Conservation (phyloP, 2,113 vertebrate genomes). For the Probosciger aterrimus region DNA sequence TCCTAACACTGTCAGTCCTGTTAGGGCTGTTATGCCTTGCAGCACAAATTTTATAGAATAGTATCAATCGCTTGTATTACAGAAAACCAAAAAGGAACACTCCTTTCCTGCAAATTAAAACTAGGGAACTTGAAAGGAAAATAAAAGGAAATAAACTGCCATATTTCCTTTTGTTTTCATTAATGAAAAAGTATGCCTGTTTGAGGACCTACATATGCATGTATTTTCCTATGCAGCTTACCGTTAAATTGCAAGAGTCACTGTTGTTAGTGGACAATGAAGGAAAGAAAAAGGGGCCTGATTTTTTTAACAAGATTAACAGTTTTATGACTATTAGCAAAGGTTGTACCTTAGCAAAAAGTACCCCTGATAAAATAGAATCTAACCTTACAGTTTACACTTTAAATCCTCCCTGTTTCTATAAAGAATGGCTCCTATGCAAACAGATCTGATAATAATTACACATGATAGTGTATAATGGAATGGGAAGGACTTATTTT, state of each 20-base stretch:
- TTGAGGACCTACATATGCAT: neutral
- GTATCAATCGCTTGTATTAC: neutral
- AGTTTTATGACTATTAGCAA: neutral
- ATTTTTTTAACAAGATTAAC: neutral
- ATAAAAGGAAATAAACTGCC: neutral
- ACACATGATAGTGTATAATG: neutral
- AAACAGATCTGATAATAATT: neutral
- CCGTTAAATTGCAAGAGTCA: neutral
- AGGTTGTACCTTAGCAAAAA: neutral
- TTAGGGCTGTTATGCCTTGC: neutral
- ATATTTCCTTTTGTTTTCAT: neutral
- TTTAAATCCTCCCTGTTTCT: neutral
- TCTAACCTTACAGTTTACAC: neutral
- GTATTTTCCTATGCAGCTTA: neutral
- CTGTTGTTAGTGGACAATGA: neutral
- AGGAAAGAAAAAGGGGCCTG: neutral
- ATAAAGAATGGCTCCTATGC: neutral
- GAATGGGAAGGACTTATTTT: neutral
- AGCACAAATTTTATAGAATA: neutral
- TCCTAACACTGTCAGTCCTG: neutral
- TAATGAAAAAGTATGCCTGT: neutral
- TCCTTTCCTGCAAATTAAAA: neutral
- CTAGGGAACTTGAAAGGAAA: neutral
- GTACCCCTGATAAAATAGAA: neutral
- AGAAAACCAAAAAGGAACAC: neutral